Evolutionary conservation across 2,797 vertebrate genomes (phyloP).

Genomic region (Saxicola maurus): DNA sequence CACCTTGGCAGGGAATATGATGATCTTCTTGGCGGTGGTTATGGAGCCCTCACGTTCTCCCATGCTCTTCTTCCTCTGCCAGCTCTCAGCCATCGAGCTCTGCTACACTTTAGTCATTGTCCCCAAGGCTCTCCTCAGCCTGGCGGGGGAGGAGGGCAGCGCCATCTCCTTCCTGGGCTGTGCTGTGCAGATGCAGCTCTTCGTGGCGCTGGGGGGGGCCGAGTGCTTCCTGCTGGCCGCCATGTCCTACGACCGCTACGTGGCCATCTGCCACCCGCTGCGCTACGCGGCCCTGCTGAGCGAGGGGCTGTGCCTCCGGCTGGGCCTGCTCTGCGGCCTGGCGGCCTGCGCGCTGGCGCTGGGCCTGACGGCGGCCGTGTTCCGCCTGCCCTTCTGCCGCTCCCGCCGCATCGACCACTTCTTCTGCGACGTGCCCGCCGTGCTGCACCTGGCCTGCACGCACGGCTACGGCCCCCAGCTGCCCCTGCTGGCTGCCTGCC

Average conservation of each 20-base stretch:
- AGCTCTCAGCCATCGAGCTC: constrained; percentile 69
- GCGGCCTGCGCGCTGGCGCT: constrained; percentile 30
- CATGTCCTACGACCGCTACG: neutral
- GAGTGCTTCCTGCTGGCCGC: constrained; percentile 71
- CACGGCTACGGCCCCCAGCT: constrained; percentile 36
- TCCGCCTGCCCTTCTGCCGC: constrained; percentile 64
- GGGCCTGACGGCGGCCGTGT: constrained; percentile 49
- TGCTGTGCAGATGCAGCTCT: constrained; percentile 70
- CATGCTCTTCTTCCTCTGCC: constrained; percentile 74
- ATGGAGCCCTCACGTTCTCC: constrained; percentile 47
- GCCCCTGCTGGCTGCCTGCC: constrained; percentile 51
- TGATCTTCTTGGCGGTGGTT: constrained; percentile 60
- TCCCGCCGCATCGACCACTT: constrained; percentile 56
- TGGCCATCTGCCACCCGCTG: constrained; percentile 35
- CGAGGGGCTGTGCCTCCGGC: constrained; percentile 25
- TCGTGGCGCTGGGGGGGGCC: constrained; percentile 61
- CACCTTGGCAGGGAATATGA: constrained; percentile 56
- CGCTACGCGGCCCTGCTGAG: neutral
- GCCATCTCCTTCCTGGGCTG: constrained; percentile 68
- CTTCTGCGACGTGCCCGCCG: constrained; percentile 45
- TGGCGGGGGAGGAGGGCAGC: neutral
- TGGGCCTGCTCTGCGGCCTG: constrained; percentile 49
- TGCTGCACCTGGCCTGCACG: constrained; percentile 60
- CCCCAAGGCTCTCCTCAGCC: constrained; percentile 56
- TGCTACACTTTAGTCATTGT: constrained; percentile 68